Evolutionary conservation across 2,797 vertebrate genomes (phyloP), one percentile per base, ranked within the genome.

Genomic region (Microctenopoma stevenorrisi): DNA sequence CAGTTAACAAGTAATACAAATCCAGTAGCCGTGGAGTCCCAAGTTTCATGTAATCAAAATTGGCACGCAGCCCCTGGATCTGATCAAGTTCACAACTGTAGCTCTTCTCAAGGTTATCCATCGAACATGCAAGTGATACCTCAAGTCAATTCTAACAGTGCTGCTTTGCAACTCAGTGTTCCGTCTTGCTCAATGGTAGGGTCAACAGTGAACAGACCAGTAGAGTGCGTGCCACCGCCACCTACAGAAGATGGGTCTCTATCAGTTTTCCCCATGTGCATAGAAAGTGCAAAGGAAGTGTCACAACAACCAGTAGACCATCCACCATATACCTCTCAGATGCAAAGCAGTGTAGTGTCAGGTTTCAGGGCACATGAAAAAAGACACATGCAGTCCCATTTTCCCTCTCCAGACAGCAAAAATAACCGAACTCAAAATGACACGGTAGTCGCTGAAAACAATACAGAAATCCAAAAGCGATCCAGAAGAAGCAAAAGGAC

Each of bases 401-500:
- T 85, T 28, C 25, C 78, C 9, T 51, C 70, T 18, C 13, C 62
- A 35, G 68, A 64, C 52, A 53, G 16, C 22, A 49, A 68, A 4
- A 55, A 42, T 4, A 22, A 43, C 25, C 57, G n/a, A 38, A 78
- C 60, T 71, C 70, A 68, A 25, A 83, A 81, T 11, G 70, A 44
- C 9, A 35, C 51, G 0, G 50, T 54, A 3, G n/a, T 71, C 15
- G 49, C 75, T 28, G 60, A 73, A 47, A 71, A 75, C 3, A 28
- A 22, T 15, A 16, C 49, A 7, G 84, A 81, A 7, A 58, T 43
- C 49, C 71, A 59, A 7, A 93, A 87, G 54, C 83, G 28, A 30
- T 26, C 88, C 49, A 96, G 94, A 82, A 95, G 93, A 76, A 96
- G 92, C 81, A 95, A 86, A 82, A 94, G 96, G 74, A 93, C 95